phyloP scores from a whole-genome alignment of 2,113 vertebrate species.

The Pangasianodon gigas region DNA sequence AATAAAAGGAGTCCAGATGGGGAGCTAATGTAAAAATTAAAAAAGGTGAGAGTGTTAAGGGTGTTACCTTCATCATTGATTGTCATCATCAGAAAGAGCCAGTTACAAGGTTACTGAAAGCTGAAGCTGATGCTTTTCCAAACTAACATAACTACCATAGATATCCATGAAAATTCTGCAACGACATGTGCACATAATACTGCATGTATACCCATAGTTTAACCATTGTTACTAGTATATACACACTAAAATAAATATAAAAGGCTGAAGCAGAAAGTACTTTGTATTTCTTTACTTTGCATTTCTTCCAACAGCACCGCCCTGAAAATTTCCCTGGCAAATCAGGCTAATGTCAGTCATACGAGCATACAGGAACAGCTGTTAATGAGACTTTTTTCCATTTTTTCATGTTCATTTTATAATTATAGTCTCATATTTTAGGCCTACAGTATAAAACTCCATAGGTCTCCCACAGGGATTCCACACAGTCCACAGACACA shows the following conservation, averaged over 20 bases:
- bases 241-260: not conserved
- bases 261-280: not conserved
- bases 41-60: not conserved
- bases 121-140: not conserved
- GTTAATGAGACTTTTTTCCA: constrained; percentile 60
- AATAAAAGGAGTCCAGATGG: not conserved
- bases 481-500: constrained; percentile 32
- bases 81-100: not conserved
- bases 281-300: not conserved
- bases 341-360: constrained; percentile 23
- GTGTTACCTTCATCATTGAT: not conserved
- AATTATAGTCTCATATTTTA: constrained; percentile 52
- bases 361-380: constrained; percentile 53
- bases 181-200: not conserved
- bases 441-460: constrained; percentile 36
- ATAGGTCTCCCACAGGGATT: not conserved
- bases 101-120: not conserved
- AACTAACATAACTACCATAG: not conserved
- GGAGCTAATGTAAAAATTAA: not conserved
- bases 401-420: constrained; percentile 51
- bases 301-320: not conserved
- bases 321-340: constrained; percentile 9
- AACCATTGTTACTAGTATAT: not conserved
- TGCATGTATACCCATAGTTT: not conserved
- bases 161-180: not conserved